A percentile compares a stretch with the other conserved stretches of the same genome.
These are phyloP conservation scores for Oryzias sinensis DNA, from an alignment of 2,797 vertebrate genomes.

Conservation along the genomic window DNA sequence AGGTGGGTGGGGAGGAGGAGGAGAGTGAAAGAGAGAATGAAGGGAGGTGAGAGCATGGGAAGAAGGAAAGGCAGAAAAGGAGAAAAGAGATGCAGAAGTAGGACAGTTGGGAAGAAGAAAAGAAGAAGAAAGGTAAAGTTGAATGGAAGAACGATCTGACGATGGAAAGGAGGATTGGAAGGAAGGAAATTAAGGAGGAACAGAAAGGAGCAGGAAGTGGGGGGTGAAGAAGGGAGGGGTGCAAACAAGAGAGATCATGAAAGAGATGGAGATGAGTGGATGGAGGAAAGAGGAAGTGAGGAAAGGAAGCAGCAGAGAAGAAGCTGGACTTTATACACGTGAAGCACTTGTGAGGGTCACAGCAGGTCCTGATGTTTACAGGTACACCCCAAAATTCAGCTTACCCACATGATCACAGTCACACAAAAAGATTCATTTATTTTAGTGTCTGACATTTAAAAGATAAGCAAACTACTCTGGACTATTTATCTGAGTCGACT, in stretches of 20 bases:
- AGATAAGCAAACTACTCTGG: conserved; percentile 4
- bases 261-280: conserved; percentile 27
- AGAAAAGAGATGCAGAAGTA: conserved; percentile 31
- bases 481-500: conserved; percentile 35
- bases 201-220: conserved; percentile 9
- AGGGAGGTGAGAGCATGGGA: conserved; percentile 6
- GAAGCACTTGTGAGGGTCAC: conserved; percentile 30
- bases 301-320: conserved; percentile 15
- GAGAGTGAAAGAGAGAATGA: conserved; percentile 10
- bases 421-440: conserved; percentile 3
- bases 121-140: conserved; percentile 8
- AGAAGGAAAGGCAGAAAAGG: conserved; percentile 17
- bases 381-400: conserved; percentile 5
- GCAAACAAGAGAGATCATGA: conserved; percentile 9
- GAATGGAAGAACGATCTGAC: conserved; percentile 1
- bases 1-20: conserved; percentile 11
- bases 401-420: neutral
- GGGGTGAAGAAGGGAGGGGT: conserved; percentile 10
- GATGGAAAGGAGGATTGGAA: conserved; percentile 5
- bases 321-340: conserved; percentile 34
- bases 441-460: conserved; percentile 23
- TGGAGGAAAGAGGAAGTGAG: conserved; percentile 17
- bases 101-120: conserved; percentile 25
- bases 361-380: conserved; percentile 15
- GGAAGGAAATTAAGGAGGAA: conserved; percentile 5